Base-by-base conservation (phyloP, 2,797 vertebrate genomes). In the Urosaurus nigricauda region DNA sequence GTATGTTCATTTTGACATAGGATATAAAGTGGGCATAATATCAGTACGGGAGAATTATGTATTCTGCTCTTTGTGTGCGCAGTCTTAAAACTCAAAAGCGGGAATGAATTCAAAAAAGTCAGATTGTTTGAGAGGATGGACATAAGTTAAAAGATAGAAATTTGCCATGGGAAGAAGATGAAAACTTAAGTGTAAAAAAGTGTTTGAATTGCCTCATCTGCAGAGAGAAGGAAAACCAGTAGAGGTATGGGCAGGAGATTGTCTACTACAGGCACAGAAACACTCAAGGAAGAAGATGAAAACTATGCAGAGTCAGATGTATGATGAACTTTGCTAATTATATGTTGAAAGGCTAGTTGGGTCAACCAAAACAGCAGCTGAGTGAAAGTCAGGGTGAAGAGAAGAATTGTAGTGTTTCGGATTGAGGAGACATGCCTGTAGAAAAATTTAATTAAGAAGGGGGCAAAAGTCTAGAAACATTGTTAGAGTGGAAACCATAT, bases 221-320 rank as follows among this genome's bases (percentile, higher is more conserved):
- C 51, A 74, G 77, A 65, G 84, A 92, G 29, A 68, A n/a, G 60
- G 37, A 43, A 91, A 78, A 24, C 83, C 73, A 92, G 8, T 91
- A 78, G 71, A 92, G 87, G 75, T 88, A 83, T 88, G 91, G 90
- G 90, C 73, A 90, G 91, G 63, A 89, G 91, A 84, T 92, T 90
- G 90, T 83, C 84, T 91, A 21, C 29, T 17, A 29, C 0, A 32
- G 47, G 92, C 91, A 88, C 88, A 84, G 74, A 93, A 93, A 79
- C 56, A 88, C 58, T 80, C 83, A 65, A 81, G 32, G 93, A 92
- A 90, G 91, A 70, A 87, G 40, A 63, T 2, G 74, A 68, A 89
- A 85, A 32, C 17, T 81, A 13, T 73, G 5, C 37, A 80, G n/a
- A 63, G 75, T 68, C 88, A 85, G 53, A 26, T 26, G 29, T 5